Base-by-base conservation (phyloP, 2,113 vertebrate genomes). In the Saccopteryx bilineata region DNA sequence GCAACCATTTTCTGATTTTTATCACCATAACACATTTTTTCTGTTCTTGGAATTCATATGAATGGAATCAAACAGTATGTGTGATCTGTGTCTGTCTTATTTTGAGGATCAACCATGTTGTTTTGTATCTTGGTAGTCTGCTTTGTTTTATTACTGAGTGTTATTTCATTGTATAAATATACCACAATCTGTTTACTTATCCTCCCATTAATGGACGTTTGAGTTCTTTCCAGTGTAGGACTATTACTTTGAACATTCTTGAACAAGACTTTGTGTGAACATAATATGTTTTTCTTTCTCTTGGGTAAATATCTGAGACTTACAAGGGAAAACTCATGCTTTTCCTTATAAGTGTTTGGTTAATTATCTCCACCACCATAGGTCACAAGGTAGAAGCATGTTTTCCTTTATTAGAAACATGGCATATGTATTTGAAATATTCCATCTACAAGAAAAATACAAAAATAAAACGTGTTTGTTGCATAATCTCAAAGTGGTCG, bases 271-370 rank as follows among this genome's bases (percentile, higher is more conserved):
- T 86, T 92, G 11, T 66, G 12, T 72, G 63, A 31, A 91, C 19
- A 23, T 94, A n/a, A 33, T 87, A n/a, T 76, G 26, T 86, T 96
- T 94, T 94, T 9, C 74, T 66, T 97, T 83, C 56, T 86, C 68
- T 88, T 86, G 54, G 23, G 33, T 94, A 87, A 85, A 58, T 85
- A 78, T 10, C n/a, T 90, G 63, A 89, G 85, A 94, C 39, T 39
- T 39, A 39, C 39, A 39, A 39, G 39, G 39, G 39, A 39, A 39
- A 39, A 39, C 39, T 39, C 39, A 39, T 39, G 39, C 39, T 39
- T 39, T 39, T 39, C 39, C 39, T 39, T 39, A 39, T 39, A 39
- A 39, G 39, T 39, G 39, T 39, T 39, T 39, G 39, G 39, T 39
- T 39, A 39, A 39, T 39, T 39, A 39, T 39, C 39, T 39, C 39